These are phyloP conservation scores for Amblyopsis rosae DNA, from an alignment of 2,113 vertebrate genomes.

Conservation along the genomic window DNA sequence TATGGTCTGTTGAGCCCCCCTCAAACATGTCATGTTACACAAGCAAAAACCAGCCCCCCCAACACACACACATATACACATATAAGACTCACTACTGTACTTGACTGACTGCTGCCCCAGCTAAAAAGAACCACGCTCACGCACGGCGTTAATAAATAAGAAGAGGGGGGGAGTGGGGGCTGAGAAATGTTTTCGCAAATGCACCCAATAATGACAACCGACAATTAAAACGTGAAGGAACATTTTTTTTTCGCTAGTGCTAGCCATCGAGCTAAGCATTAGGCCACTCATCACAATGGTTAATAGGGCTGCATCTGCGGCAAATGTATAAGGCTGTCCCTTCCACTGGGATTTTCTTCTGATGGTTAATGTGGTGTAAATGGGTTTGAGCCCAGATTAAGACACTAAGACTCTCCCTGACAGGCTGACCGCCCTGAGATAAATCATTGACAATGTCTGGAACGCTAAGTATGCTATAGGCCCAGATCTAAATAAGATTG, in stretches of 20 bases:
- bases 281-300: slow-evolving; percentile 4
- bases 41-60: slow-evolving; percentile 20
- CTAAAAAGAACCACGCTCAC: slow-evolving; percentile 23
- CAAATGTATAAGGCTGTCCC: neutral
- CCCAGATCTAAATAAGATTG: slow-evolving; percentile 8
- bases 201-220: no score
- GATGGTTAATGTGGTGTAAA: slow-evolving; percentile 35
- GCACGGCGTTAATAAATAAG: slow-evolving; percentile 2
- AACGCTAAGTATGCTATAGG: slow-evolving; percentile 8
- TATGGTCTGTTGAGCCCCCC: slow-evolving; percentile 24
- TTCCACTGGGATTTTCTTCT: slow-evolving; percentile 25
- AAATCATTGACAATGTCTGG: neutral
- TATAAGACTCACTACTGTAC: slow-evolving; percentile 6
- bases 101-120: slow-evolving; percentile 34
- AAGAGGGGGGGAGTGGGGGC: slow-evolving; percentile 3
- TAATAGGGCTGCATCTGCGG: neutral
- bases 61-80: slow-evolving; percentile 7
- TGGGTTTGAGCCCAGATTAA: slow-evolving; percentile 38
- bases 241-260: neutral
- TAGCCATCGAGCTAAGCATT: slow-evolving; percentile 1
- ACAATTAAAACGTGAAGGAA: neutral
- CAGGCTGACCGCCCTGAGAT: slow-evolving; percentile 3
- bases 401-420: slow-evolving; percentile 18
- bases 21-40: slow-evolving; percentile 37
- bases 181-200: neutral